Evolutionary conservation across 2,888 invertebrate species (phyloP).

Genomic region (Eurytoma californica): DNA sequence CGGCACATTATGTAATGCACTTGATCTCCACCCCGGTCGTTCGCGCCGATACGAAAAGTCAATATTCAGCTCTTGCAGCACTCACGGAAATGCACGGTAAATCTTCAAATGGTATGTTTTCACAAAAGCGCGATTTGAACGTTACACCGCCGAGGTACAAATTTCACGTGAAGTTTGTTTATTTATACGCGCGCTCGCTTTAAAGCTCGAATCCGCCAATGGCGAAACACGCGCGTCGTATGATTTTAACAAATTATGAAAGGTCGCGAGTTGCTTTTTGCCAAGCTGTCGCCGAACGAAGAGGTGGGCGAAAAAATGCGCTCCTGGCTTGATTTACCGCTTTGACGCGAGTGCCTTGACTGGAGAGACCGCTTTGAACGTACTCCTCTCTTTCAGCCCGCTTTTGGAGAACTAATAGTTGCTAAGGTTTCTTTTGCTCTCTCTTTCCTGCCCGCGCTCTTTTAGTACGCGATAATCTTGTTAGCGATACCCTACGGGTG

Average conservation of each 20-base stretch:
- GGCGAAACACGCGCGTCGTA: not conserved
- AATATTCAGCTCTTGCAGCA: not conserved
- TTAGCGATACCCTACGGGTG: slow-evolving; percentile 50
- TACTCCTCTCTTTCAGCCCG: not conserved
- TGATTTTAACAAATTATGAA: slow-evolving; percentile 2
- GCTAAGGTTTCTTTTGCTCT: slow-evolving; percentile 44
- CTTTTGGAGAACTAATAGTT: not conserved
- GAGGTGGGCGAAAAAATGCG: not conserved
- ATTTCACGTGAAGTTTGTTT: no score
- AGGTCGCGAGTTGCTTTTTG: slow-evolving; percentile 2
- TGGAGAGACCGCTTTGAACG: slow-evolving; percentile 23
- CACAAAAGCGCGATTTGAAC: no score
- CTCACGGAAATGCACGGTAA: no score
- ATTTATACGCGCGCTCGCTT: no score
- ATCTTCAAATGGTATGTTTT: no score
- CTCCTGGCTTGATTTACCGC: slow-evolving; percentile 24
- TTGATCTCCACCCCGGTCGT: slow-evolving; percentile 8
- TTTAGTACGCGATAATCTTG: slow-evolving; percentile 34
- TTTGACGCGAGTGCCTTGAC: not conserved
- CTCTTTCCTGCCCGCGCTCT: not conserved
- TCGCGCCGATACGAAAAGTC: not conserved
- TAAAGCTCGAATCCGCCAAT: no score
- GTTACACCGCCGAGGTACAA: no score
- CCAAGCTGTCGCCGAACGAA: not conserved
- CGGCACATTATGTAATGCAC: slow-evolving; percentile 32